Evolutionary conservation across 2,797 vertebrate genomes (phyloP).

Genomic region (Allobates femoralis): DNA sequence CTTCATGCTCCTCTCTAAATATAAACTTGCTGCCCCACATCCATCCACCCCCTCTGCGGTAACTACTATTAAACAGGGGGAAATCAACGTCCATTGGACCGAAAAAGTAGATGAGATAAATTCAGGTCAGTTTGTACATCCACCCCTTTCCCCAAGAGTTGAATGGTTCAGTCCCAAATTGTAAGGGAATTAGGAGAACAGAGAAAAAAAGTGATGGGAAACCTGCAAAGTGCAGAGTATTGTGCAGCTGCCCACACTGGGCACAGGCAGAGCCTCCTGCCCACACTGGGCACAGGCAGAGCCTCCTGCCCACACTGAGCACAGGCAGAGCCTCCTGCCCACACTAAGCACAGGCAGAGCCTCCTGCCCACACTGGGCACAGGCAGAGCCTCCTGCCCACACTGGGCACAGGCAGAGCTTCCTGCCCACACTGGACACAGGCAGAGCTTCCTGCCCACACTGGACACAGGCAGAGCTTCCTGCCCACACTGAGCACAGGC

Average conservation of each 20-base stretch:
- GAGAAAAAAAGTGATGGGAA: constrained; percentile 46
- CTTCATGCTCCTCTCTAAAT: background rate
- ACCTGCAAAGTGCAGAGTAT: constrained; percentile 28
- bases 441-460: constrained; percentile 21
- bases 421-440: too few species aligned
- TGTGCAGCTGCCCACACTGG: constrained; percentile 44
- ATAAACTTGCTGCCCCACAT: background rate
- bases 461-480: constrained; percentile 20
- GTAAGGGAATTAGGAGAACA: constrained; percentile 25
- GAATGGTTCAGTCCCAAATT: constrained; percentile 45
- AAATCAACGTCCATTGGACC: too few species aligned
- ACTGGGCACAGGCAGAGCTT: constrained; percentile 17
- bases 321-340: constrained; percentile 34
- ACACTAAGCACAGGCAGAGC: constrained; percentile 9
- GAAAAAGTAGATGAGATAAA: background rate
- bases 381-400: constrained; percentile 30
- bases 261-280: constrained; percentile 38
- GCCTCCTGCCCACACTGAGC: too few species aligned
- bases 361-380: too few species aligned
- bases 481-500: too few species aligned
- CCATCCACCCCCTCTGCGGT: background rate
- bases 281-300: constrained; percentile 1
- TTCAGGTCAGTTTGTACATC: background rate
- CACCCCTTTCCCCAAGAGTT: background rate
- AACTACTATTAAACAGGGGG: background rate